These are phyloP conservation scores for Poeciliopsis occidentalis DNA, from an alignment of 2,113 vertebrate species.

Conservation along the genomic window DNA sequence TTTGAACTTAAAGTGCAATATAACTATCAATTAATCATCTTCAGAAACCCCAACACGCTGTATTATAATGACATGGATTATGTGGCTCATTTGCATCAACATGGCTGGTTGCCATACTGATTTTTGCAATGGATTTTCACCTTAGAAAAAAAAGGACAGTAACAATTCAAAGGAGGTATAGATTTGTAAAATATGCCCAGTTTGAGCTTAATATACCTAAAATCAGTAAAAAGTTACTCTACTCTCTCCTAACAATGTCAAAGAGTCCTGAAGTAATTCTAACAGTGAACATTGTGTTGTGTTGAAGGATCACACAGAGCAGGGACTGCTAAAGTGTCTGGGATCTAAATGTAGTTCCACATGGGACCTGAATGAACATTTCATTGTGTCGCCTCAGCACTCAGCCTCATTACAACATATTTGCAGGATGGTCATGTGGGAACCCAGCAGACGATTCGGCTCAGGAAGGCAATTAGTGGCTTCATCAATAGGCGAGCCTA, in stretches of 20 bases:
- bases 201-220: not conserved
- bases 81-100: not conserved
- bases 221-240: slow-evolving; percentile 1
- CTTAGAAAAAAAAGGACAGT: not conserved
- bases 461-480: slow-evolving; percentile 35
- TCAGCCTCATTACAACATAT: slow-evolving; percentile 49
- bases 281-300: slow-evolving; percentile 14
- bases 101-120: not conserved
- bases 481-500: slow-evolving; percentile 29
- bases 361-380: slow-evolving; percentile 37
- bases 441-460: slow-evolving; percentile 29
- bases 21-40: not conserved
- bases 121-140: not conserved
- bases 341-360: slow-evolving; percentile 31
- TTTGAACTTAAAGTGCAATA: not conserved
- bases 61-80: not conserved
- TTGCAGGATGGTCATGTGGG: slow-evolving; percentile 33
- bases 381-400: slow-evolving; percentile 31
- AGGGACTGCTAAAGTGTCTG: slow-evolving; percentile 12
- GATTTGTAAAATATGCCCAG: not conserved
- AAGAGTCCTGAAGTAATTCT: slow-evolving; percentile 18
- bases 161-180: not conserved
- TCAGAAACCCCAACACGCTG: not conserved
- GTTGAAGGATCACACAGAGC: slow-evolving; percentile 19
- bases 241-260: not conserved